phyloP scores from a whole-genome alignment of 2,113 vertebrate genomes.

The Clupea harengus region DNA sequence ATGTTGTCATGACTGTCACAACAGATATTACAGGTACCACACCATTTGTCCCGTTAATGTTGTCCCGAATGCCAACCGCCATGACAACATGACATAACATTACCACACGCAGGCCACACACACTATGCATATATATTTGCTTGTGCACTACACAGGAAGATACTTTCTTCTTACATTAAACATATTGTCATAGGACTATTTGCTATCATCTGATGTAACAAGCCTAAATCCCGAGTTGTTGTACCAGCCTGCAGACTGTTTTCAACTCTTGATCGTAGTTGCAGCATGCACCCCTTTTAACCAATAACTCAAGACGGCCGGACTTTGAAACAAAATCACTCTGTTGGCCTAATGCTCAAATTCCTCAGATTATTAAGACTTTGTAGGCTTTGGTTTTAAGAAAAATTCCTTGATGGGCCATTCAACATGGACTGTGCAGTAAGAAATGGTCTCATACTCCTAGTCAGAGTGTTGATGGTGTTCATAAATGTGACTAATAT shows the following conservation, averaged over 20 bases:
- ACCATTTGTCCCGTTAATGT: not conserved
- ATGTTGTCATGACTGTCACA: no score
- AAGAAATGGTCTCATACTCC: not conserved
- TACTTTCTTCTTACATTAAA: not conserved
- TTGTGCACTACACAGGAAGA: not conserved
- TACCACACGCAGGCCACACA: not conserved
- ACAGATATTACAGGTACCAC: no score
- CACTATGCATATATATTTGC: not conserved
- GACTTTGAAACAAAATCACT: conserved; percentile 68
- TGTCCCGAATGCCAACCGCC: not conserved
- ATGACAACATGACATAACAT: no score
- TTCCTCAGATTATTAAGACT: conserved; percentile 53
- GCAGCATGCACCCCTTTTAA: conserved; percentile 17
- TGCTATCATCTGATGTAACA: not conserved
- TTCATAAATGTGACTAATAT: not conserved
- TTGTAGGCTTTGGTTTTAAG: conserved; percentile 30
- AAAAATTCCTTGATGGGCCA: not conserved
- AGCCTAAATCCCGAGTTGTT: not conserved
- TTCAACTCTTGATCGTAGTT: not conserved
- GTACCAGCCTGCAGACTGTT: not conserved
- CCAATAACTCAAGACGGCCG: conserved; percentile 52
- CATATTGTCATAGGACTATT: not conserved
- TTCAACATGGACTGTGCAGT: not conserved
- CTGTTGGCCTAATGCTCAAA: conserved; percentile 49
- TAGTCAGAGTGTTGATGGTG: not conserved